Evolutionary conservation across 2,113 vertebrate genomes (phyloP).

Genomic region (Cottus gobio): DNA sequence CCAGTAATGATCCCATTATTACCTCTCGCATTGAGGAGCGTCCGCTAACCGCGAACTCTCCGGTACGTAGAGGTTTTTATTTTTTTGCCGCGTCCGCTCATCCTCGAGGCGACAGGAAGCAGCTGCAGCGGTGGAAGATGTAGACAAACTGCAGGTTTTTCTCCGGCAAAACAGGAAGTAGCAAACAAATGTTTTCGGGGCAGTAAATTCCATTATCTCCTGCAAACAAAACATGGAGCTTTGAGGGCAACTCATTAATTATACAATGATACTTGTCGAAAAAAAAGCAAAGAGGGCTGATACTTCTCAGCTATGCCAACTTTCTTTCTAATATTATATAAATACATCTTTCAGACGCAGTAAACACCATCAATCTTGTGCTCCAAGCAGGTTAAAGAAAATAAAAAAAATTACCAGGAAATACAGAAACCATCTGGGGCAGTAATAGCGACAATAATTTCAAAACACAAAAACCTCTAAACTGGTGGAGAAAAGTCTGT

Average conservation of each 20-base stretch:
- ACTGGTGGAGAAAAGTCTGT: neutral
- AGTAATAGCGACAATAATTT: neutral
- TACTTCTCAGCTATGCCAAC: slow-evolving; percentile 6
- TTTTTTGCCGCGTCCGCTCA: neutral
- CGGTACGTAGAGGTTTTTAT: too few relatives aligned
- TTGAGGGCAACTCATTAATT: slow-evolving; percentile 37
- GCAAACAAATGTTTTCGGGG: slow-evolving; percentile 32
- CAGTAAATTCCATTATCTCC: slow-evolving; percentile 53
- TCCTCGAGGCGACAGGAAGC: neutral
- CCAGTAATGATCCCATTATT: slow-evolving; percentile 11
- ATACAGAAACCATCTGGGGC: slow-evolving; percentile 42
- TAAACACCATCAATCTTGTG: slow-evolving; percentile 55
- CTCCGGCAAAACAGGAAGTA: neutral
- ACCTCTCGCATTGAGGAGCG: slow-evolving; percentile 7
- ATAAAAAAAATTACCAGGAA: slow-evolving; percentile 5
- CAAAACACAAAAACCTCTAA: slow-evolving; percentile 5
- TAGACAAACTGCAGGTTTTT: slow-evolving; percentile 4
- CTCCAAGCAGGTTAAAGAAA: slow-evolving; percentile 25
- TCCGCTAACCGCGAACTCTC: too few relatives aligned
- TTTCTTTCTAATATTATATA: slow-evolving; percentile 21
- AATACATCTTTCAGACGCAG: neutral
- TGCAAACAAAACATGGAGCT: slow-evolving; percentile 33
- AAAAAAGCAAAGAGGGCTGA: slow-evolving; percentile 9
- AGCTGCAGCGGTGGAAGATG: neutral
- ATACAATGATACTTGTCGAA: slow-evolving; percentile 1